Evolutionary conservation across 92 coral and sea anemone species (phyloP).

Genomic region (Blastomussa wellsi): DNA sequence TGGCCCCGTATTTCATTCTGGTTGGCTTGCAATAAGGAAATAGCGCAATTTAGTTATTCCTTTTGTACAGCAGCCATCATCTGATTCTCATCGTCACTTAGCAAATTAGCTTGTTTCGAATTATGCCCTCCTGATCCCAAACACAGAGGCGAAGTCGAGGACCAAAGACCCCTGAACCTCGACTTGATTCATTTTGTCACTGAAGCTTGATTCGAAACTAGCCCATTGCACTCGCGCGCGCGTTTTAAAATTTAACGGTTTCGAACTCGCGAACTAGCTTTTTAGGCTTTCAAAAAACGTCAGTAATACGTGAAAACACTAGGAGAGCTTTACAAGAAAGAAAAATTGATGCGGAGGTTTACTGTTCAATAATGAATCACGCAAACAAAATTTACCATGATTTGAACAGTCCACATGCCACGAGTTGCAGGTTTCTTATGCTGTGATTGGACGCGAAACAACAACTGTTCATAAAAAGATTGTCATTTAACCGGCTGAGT

Average conservation of each 20-base stretch:
- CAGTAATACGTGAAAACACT: neutral
- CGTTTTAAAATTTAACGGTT: neutral
- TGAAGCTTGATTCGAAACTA: too few relatives aligned
- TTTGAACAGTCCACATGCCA: conserved; percentile 21
- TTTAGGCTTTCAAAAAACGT: neutral
- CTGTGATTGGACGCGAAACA: conserved; percentile 4
- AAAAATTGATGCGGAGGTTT: neutral
- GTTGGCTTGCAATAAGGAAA: too few relatives aligned
- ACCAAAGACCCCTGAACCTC: too few relatives aligned
- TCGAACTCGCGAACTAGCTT: neutral
- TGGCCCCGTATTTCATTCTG: too few relatives aligned
- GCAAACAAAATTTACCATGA: neutral
- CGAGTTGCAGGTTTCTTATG: neutral
- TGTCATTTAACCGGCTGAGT: conserved; percentile 8
- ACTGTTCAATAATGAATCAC: neutral
- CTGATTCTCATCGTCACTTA: too few relatives aligned
- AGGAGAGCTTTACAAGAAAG: neutral
- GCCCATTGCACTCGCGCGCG: neutral
- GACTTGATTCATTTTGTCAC: too few relatives aligned
- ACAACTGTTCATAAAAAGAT: neutral
- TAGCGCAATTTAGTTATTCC: too few relatives aligned
- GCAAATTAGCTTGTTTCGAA: too few relatives aligned
- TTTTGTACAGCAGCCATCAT: too few relatives aligned
- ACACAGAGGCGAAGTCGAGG: too few relatives aligned
- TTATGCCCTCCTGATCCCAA: too few relatives aligned